These are phyloP conservation scores for Papilio demoleus DNA, from an alignment of 2,888 invertebrate genomes.

Conservation along the genomic window DNA sequence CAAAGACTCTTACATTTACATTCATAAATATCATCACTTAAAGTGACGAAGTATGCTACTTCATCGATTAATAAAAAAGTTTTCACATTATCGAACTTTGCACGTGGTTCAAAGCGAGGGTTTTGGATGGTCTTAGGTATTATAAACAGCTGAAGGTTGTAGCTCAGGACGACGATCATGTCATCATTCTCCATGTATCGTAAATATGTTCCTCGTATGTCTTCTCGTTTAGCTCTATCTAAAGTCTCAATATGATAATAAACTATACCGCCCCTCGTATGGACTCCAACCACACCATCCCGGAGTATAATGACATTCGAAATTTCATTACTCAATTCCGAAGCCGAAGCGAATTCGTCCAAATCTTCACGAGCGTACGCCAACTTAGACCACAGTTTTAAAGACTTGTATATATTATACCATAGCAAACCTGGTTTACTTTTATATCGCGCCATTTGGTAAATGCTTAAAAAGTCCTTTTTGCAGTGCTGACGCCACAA, in stretches of 20 bases:
- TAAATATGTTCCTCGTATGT: conserved; percentile 58
- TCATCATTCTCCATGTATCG: conserved; percentile 61
- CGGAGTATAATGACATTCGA: conserved; percentile 55
- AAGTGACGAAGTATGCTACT: conserved; percentile 56
- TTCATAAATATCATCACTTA: conserved; percentile 57
- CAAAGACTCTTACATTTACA: conserved; percentile 50
- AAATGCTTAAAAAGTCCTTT: conserved; percentile 55
- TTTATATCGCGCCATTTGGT: conserved; percentile 54
- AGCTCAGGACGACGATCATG: conserved; percentile 52
- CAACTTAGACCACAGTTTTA: conserved; percentile 64
- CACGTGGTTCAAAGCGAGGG: conserved; percentile 44
- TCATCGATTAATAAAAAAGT: conserved; percentile 53
- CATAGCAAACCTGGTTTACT: conserved; percentile 52
- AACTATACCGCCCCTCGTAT: conserved; percentile 55
- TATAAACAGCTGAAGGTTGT: conserved; percentile 56
- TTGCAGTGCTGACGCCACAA: conserved; percentile 61
- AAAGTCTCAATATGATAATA: conserved; percentile 64
- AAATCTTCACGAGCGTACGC: conserved; percentile 52
- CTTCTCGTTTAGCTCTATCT: conserved; percentile 46
- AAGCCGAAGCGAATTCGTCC: conserved; percentile 67
- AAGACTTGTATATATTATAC: conserved; percentile 65
- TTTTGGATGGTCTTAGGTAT: conserved; percentile 51
- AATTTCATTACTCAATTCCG: conserved; percentile 57
- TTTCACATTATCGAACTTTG: conserved; percentile 57
- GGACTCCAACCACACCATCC: conserved; percentile 62